These are phyloP conservation scores for Oncorhynchus keta DNA, from an alignment of 2,113 vertebrate species.

Conservation along the genomic window DNA sequence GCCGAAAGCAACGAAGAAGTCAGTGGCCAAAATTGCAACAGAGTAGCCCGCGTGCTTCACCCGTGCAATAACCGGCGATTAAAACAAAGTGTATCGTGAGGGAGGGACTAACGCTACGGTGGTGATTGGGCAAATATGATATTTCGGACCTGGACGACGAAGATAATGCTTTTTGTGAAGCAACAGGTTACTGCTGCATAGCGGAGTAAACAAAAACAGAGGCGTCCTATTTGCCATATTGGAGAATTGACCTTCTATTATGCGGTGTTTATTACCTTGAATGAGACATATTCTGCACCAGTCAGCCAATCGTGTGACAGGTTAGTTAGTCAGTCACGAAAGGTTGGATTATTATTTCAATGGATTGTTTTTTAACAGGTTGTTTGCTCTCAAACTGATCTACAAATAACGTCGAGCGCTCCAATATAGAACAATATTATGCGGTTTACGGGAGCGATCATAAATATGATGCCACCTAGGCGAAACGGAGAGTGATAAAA, in stretches of 20 bases:
- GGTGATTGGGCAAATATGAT: background rate
- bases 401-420: no score
- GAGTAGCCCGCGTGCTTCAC: background rate
- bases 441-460: no score
- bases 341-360: background rate
- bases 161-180: constrained; percentile 18
- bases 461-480: background rate
- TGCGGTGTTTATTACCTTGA: background rate
- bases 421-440: no score
- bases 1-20: background rate
- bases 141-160: background rate
- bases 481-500: background rate
- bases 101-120: constrained; percentile 5
- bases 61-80: background rate
- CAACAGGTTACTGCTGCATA: constrained; percentile 55
- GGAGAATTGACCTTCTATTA: background rate
- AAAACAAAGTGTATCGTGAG: background rate
- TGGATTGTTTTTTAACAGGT: background rate
- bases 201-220: background rate
- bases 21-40: background rate
- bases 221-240: background rate
- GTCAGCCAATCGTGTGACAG: background rate
- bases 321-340: background rate
- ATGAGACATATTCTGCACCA: background rate
- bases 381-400: background rate